phyloP scores from a whole-genome alignment of 2,888 invertebrate species.

The Podabrus alpinus region DNA sequence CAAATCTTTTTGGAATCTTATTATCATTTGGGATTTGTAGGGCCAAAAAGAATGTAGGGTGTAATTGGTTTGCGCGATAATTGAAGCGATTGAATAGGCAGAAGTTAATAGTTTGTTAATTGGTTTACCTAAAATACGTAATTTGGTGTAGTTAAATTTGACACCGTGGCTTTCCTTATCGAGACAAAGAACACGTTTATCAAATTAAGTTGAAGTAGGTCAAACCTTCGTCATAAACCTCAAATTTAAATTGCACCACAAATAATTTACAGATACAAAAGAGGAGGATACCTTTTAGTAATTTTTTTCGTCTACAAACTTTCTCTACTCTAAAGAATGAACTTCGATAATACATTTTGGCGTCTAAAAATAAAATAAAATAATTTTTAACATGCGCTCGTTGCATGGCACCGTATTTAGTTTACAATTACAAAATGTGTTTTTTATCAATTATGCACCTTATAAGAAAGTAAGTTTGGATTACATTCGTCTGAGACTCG shows the following conservation, averaged over 20 bases:
- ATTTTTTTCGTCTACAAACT: slow-evolving; percentile 34
- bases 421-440: slow-evolving; percentile 8
- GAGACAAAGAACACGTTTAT: slow-evolving; percentile 23
- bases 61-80: neutral
- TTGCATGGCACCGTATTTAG: slow-evolving; percentile 27
- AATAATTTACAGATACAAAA: slow-evolving; percentile 22
- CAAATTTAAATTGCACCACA: slow-evolving; percentile 25
- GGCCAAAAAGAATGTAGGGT: neutral
- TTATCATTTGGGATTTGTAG: neutral
- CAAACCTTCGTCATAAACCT: slow-evolving; percentile 22
- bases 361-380: slow-evolving; percentile 33
- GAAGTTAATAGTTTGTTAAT: neutral
- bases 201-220: slow-evolving; percentile 27
- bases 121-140: neutral
- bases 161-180: neutral
- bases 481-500: slow-evolving; percentile 25
- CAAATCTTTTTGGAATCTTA: neutral
- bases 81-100: neutral
- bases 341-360: slow-evolving; percentile 31
- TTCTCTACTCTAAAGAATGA: slow-evolving; percentile 36
- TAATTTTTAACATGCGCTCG: slow-evolving; percentile 24
- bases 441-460: slow-evolving; percentile 8
- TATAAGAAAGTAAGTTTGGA: slow-evolving; percentile 17
- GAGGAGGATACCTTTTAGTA: neutral
- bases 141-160: neutral